Conservation (phyloP, 2,888 invertebrate species). For the Thalpophila matura region DNA sequence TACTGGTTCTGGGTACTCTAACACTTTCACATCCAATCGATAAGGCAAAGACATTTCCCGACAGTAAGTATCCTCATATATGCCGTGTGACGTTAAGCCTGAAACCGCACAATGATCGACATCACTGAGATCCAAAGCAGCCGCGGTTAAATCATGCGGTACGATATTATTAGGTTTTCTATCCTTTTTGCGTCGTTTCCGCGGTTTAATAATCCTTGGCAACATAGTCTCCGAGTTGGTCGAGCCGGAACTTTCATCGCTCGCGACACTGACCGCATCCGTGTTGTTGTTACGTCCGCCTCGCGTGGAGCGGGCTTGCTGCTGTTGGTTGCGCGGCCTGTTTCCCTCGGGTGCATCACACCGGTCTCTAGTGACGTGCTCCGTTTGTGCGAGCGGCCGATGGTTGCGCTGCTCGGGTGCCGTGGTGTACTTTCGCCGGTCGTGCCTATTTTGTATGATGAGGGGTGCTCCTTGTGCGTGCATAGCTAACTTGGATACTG, state of each 20-base stretch:
- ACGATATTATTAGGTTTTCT: constrained; percentile 92
- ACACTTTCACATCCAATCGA: constrained; percentile 85
- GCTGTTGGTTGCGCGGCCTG: constrained; percentile 84
- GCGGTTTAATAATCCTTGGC: constrained; percentile 96
- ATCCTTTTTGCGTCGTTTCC: constrained; percentile 97
- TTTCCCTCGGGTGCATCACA: constrained; percentile 82
- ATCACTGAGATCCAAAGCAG: constrained; percentile 83
- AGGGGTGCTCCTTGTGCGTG: constrained; percentile 97
- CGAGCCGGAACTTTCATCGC: constrained; percentile 94
- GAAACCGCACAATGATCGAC: constrained; percentile 86
- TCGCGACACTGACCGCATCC: constrained; percentile 94
- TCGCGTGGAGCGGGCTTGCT: constrained; percentile 82
- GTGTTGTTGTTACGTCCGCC: constrained; percentile 89
- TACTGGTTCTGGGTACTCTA: constrained; percentile 82
- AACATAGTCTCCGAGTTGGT: constrained; percentile 93
- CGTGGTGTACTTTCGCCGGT: constrained; percentile 85
- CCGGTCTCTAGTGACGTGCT: constrained; percentile 78
- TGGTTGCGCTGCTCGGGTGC: constrained; percentile 85
- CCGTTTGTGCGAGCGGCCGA: constrained; percentile 77
- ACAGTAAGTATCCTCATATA: constrained; percentile 88
- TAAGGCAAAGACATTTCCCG: constrained; percentile 88
- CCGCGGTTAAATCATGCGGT: constrained; percentile 84
- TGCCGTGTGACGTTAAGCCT: constrained; percentile 78
- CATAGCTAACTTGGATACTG: constrained; percentile 94
- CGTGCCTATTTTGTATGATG: constrained; percentile 93